Evolutionary conservation across 2,113 vertebrate species (phyloP).

Genomic region (Psettodes erumei): DNA sequence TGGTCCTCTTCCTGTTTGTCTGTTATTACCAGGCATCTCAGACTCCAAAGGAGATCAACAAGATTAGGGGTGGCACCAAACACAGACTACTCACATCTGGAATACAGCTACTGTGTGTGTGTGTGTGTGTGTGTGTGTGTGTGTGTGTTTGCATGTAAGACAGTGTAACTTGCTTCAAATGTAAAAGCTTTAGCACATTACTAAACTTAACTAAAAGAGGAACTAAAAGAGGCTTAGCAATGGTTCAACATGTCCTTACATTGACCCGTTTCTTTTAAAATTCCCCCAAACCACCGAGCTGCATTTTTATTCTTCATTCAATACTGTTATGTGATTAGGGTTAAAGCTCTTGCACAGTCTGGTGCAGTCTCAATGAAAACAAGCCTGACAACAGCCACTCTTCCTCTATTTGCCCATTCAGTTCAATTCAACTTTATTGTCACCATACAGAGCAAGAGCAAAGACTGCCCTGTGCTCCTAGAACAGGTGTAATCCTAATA

Average conservation of each 20-base stretch:
- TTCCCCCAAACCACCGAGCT: background rate
- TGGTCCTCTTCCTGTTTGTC: slow-evolving; percentile 72
- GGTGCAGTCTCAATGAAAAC: background rate
- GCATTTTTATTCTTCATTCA: background rate
- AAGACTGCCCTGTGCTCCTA: too few species aligned
- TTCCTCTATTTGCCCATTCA: too few species aligned
- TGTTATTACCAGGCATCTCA: slow-evolving; percentile 57
- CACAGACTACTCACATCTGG: slow-evolving; percentile 64
- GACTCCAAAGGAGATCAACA: slow-evolving; percentile 58
- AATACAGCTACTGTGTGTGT: slow-evolving; percentile 44
- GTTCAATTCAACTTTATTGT: too few species aligned
- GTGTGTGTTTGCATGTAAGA: slow-evolving; percentile 10
- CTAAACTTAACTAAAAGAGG: too few species aligned
- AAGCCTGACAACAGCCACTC: background rate
- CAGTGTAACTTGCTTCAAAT: background rate
- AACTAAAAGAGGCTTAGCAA: background rate
- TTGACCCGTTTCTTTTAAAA: background rate
- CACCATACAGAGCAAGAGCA: too few species aligned
- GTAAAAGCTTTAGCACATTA: background rate
- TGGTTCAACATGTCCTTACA: background rate
- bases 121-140: slow-evolving; percentile 15
- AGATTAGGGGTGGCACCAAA: slow-evolving; percentile 40
- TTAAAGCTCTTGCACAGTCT: background rate
- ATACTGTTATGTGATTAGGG: background rate
- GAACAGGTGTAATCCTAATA: too few species aligned